Percentiles rank a stretch among this genome's conserved stretches.
These are phyloP conservation scores for Andrena dorsata DNA, from an alignment of 2,888 invertebrate species.

Conservation along the genomic window DNA sequence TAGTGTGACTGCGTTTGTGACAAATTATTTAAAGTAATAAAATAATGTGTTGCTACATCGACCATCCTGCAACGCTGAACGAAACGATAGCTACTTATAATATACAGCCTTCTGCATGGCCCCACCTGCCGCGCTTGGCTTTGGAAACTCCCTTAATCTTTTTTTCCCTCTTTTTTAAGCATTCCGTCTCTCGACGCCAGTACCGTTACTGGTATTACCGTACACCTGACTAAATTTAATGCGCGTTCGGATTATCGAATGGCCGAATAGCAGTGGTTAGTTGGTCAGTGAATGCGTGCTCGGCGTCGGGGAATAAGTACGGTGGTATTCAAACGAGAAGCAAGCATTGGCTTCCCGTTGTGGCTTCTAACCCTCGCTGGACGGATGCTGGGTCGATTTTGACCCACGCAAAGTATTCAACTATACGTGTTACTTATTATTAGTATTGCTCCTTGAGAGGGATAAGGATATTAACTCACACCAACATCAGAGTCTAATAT, in stretches of 20 bases:
- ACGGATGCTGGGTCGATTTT: too few species aligned
- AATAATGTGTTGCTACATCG: conserved; percentile 1
- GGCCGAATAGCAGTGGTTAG: conserved; percentile 43
- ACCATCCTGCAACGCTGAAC: conserved; percentile 63
- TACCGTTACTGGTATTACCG: conserved; percentile 73
- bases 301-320: background rate
- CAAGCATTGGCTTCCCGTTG: background rate
- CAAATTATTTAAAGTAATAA: background rate
- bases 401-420: too few species aligned
- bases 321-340: background rate
- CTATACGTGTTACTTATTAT: too few species aligned
- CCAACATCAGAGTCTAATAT: too few species aligned
- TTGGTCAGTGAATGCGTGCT: conserved; percentile 24
- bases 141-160: conserved; percentile 33
- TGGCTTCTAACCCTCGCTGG: background rate
- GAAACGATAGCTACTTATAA: conserved; percentile 60
- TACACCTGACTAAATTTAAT: conserved; percentile 65
- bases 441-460: too few species aligned
- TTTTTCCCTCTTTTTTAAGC: conserved; percentile 30
- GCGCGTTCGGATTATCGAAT: conserved; percentile 58
- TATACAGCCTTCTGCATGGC: conserved; percentile 53
- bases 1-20: background rate
- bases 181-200: conserved; percentile 57
- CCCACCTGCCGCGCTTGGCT: conserved; percentile 37
- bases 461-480: too few species aligned